phyloP scores from a whole-genome alignment of 2,888 invertebrate species.

The Nemapogon koenigi region DNA sequence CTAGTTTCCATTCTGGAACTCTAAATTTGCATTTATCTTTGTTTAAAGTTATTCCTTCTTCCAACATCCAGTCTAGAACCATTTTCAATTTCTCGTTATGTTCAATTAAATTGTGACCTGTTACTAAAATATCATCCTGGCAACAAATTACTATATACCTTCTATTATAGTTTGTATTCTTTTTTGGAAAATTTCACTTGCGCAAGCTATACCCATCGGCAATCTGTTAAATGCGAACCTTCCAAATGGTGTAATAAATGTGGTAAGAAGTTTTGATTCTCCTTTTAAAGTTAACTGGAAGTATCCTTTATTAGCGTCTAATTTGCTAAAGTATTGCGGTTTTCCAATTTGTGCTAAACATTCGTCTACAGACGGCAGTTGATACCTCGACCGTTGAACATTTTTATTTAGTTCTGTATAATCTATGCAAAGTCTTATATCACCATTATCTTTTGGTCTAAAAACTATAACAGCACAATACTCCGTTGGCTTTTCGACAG shows the following conservation, averaged over 20 bases:
- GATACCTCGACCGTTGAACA: conserved; percentile 5
- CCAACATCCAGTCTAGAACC: too few species aligned
- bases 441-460: conserved; percentile 8
- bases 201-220: conserved; percentile 14
- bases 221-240: conserved; percentile 15
- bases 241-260: conserved; percentile 16
- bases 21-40: too few species aligned
- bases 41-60: too few species aligned
- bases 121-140: too few species aligned
- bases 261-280: conserved; percentile 12
- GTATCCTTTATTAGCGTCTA: conserved; percentile 15
- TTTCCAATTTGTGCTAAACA: conserved; percentile 5
- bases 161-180: too few species aligned
- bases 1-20: too few species aligned
- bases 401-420: conserved; percentile 11
- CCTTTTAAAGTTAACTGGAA: conserved; percentile 10
- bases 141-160: too few species aligned
- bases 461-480: conserved; percentile 8
- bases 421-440: conserved; percentile 7
- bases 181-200: too few species aligned
- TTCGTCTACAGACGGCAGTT: conserved; percentile 7
- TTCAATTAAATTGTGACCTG: too few species aligned
- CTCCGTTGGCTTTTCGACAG: conserved; percentile 8
- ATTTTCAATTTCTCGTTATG: too few species aligned
- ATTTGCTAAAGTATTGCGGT: conserved; percentile 12